Evolutionary conservation across 2,113 vertebrate species (phyloP), one percentile per base, ranked within the genome.

Genomic region (Atractosteus spatula): DNA sequence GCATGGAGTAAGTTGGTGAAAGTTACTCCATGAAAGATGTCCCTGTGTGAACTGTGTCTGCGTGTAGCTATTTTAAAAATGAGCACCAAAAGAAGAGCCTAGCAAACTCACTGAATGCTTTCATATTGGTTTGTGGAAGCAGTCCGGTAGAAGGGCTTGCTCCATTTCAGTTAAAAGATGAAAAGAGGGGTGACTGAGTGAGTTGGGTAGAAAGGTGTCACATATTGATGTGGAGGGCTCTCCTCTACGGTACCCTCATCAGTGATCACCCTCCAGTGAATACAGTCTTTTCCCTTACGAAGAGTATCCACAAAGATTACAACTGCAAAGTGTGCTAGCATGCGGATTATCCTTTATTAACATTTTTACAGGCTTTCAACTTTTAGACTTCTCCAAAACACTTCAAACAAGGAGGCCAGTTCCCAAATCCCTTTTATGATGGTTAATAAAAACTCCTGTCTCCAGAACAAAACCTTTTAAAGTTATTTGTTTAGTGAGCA

Each of bases 31-130:
- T n/a, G n/a, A n/a, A n/a, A 2, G 29, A 29, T 29, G 29, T 29
- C 29, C 29, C 29, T 29, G 29, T 29, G 29, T 29, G 29, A 29
- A 29, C 29, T 29, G 29, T 29, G 29, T 29, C 29, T 29, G 29
- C 1, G 2, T 29, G 29, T 29, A 29, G 29, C 29, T 29, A 29
- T 29, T 29, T 29, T 29, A 1, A 29, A 29, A 29, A 29, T 29
- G 29, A 54, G 41, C 55, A 17, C 45, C 69, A 71, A 64, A 72
- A 77, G 71, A 71, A 75, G 70, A 77, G 81, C 74, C 29, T 79
- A 80, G 84, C 77, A 81, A 84, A 81, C 78, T 72, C 29, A 79
- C 73, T 74, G 84, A 82, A 75, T 82, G 80, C 81, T 71, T 64
- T 76, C 72, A 78, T 71, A 61, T 70, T 66, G 57, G 68, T 62